Percentiles rank a stretch among this genome's conserved stretches.
Conservation (phyloP, 2,113 vertebrate genomes). For the Stegostoma tigrinum region DNA sequence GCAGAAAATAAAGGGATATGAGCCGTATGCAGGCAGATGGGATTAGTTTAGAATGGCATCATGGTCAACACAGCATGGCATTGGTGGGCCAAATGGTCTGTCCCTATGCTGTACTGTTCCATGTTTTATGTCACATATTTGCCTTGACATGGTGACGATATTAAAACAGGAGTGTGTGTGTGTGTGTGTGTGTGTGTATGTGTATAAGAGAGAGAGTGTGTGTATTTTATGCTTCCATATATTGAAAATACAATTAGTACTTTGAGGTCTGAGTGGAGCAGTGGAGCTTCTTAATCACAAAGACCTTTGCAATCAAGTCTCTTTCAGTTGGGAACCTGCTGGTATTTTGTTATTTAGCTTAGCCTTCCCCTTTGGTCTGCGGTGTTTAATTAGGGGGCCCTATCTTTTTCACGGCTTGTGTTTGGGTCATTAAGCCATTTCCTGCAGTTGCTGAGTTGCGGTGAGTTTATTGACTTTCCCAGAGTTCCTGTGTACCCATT, state of each 20-base stretch:
- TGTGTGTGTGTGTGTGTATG: too few species aligned
- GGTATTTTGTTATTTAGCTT: not conserved
- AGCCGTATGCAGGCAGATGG: too few species aligned
- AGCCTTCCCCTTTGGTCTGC: not conserved
- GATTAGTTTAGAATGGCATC: too few species aligned
- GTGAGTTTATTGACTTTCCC: slow-evolving; percentile 18
- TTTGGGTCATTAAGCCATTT: not conserved
- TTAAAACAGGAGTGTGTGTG: not conserved
- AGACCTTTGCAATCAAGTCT: not conserved
- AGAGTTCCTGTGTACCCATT: not conserved
- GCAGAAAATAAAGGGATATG: too few species aligned
- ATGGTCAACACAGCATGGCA: too few species aligned
- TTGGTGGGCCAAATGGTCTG: too few species aligned
- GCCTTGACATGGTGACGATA: not conserved
- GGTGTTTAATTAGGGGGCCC: slow-evolving; percentile 6
- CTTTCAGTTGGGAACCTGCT: not conserved
- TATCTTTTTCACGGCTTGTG: not conserved
- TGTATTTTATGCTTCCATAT: too few species aligned
- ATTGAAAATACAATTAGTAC: not conserved
- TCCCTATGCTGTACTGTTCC: too few species aligned
- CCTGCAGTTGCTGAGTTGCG: not conserved
- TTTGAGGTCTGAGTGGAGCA: not conserved
- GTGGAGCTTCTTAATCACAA: not conserved
- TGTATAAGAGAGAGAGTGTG: too few species aligned
- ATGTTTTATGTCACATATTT: not conserved